Base-by-base conservation (phyloP, 2,113 vertebrate species). In the Motacilla alba region DNA sequence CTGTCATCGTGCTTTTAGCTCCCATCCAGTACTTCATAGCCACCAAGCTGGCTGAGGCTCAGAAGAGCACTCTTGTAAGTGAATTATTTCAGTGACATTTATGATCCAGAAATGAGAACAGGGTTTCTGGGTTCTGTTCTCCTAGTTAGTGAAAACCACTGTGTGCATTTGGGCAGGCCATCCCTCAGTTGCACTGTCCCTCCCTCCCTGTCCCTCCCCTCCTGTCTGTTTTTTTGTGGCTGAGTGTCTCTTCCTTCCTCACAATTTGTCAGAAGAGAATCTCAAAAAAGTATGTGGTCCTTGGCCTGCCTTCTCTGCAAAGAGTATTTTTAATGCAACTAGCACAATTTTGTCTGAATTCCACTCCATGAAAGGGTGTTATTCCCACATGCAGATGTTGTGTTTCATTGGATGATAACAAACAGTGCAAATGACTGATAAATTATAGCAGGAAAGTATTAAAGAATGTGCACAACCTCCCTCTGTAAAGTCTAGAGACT, bases 21-120 rank as follows among this genome's bases (percentile, higher is more conserved):
- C 99, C 99, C 0, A 98, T 99, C 66, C 99, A 99, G 85, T 99
- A 99, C 94, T 99, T 99, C 96, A 99, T 99, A 7, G 99, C 99
- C 26, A 99, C 99, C 1, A 99, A 99, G 93, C 87, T 99, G 94
- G 99, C 99, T 3, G 98, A 99, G 79, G 99, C 99, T 28, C 99
- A 99, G 94, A 99, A 99, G 86, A 99, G 98, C 98, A 98, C 99
- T 2, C 98, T 99, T 10, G 99, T 99, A 96, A 98, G 98, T 97
- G 67, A 50, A 86, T 41, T 73, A 39, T 59, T 83, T 78, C 64
- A 53, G 43, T 76, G 55, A 19, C 22, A 31, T 72, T 70, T 87
- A 24, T 63, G 70, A 77, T 83, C 49, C 63, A 77, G 78, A 82
- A 80, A 41, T 50, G 69, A 92, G 20, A 64, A 30, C 10, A 17